Conservation (phyloP, 1,140 invertebrate species). For the Halyomorpha halys region DNA sequence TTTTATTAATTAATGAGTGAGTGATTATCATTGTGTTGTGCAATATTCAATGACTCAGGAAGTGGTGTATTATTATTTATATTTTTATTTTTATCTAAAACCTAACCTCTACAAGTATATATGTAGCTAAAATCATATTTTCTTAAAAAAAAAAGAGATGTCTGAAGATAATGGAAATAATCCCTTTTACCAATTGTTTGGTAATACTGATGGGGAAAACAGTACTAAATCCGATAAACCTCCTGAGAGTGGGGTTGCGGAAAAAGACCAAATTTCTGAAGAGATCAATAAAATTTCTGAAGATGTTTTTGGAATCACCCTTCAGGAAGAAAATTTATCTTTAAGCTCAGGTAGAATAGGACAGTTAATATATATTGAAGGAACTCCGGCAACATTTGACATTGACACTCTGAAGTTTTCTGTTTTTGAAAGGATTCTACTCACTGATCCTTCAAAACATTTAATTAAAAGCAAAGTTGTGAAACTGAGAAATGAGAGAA, state of each 20-base stretch:
- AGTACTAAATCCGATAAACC: background rate
- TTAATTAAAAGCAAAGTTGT: conserved; percentile 37
- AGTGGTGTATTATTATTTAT: background rate
- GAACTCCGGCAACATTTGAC: background rate
- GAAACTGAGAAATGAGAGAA: conserved; percentile 30
- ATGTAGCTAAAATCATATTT: background rate
- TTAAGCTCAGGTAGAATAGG: conserved; percentile 1
- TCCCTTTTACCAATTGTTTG: conserved; percentile 15
- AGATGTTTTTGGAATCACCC: conserved; percentile 21
- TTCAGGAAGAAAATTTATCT: conserved; percentile 13
- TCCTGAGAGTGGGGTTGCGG: background rate
- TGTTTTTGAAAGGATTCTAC: conserved; percentile 66
- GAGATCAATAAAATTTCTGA: conserved; percentile 11
- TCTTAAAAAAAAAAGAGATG: conserved; percentile 9
- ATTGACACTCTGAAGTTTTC: conserved; percentile 56
- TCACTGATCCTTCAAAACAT: conserved; percentile 44
- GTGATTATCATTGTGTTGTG: background rate
- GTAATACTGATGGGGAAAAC: background rate
- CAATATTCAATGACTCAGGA: background rate
- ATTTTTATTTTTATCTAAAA: background rate
- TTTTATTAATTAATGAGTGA: background rate
- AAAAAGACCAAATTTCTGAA: background rate
- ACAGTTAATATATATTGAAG: conserved; percentile 25
- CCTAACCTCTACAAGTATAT: background rate
- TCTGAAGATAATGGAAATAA: conserved; percentile 15